These are phyloP conservation scores for Gopherus flavomarginatus DNA, from an alignment of 2,113 vertebrate species.

Conservation along the genomic window DNA sequence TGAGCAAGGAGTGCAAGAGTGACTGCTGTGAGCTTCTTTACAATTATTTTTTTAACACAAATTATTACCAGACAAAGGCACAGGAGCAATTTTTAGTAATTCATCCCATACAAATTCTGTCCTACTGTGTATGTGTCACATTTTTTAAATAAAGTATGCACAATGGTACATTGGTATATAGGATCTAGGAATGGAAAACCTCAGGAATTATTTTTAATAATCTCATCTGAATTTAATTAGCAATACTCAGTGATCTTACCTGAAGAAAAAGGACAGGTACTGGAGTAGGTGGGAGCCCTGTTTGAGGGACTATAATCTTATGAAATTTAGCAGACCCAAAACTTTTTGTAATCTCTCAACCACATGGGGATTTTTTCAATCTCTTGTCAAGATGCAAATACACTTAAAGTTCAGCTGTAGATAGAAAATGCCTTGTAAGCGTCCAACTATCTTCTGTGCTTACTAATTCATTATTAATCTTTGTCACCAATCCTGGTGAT, in stretches of 20 bases:
- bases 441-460: neutral
- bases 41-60: neutral
- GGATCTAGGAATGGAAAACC: neutral
- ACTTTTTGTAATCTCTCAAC: neutral
- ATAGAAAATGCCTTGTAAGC: neutral
- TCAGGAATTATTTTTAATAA: neutral
- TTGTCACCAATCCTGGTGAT: neutral
- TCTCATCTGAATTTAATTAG: neutral
- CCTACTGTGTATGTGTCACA: neutral
- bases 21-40: neutral
- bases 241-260: neutral
- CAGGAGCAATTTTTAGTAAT: neutral
- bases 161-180: neutral
- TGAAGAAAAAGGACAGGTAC: neutral
- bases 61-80: neutral
- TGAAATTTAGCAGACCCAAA: neutral
- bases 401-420: neutral
- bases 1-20: fast-evolving
- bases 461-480: neutral
- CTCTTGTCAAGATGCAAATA: neutral
- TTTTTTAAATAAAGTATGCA: neutral
- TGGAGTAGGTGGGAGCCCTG: neutral
- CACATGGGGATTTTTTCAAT: neutral
- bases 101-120: neutral
- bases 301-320: neutral